phyloP scores from a whole-genome alignment of 1,140 invertebrate species.

The Leptinotarsa lineolata region DNA sequence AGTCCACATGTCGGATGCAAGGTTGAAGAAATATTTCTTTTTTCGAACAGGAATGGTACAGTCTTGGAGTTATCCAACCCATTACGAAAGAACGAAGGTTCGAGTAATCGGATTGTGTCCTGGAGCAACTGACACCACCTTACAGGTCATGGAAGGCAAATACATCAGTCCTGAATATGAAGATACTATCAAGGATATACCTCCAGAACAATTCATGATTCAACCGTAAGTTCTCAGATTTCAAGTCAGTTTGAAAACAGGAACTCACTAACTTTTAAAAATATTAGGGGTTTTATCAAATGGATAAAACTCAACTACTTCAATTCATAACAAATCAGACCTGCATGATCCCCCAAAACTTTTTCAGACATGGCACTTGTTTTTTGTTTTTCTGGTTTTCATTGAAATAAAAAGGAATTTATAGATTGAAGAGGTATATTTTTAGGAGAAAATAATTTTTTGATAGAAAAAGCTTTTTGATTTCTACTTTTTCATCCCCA shows the following conservation, averaged over 20 bases:
- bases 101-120: slow-evolving; percentile 50
- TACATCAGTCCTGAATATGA: slow-evolving; percentile 34
- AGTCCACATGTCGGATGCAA: too few species aligned
- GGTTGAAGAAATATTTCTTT: slow-evolving; percentile 11
- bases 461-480: too few species aligned
- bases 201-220: background rate
- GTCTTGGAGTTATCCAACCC: slow-evolving; percentile 28
- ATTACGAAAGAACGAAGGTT: slow-evolving; percentile 46
- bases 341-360: background rate
- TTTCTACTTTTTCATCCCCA: too few species aligned
- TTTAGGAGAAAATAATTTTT: too few species aligned
- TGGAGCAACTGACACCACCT: slow-evolving; percentile 45
- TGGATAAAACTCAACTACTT: background rate
- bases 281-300: background rate
- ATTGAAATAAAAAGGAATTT: too few species aligned
- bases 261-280: too few species aligned
- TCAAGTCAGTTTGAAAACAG: background rate
- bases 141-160: slow-evolving; percentile 25
- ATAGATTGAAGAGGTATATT: too few species aligned
- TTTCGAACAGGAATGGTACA: slow-evolving; percentile 50
- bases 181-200: slow-evolving; percentile 16
- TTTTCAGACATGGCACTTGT: background rate
- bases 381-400: too few species aligned
- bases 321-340: background rate
- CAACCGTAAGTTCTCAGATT: slow-evolving; percentile 28